Base-by-base conservation (phyloP, 2,888 invertebrate species). In the Caenorhabditis sp. region DNA sequence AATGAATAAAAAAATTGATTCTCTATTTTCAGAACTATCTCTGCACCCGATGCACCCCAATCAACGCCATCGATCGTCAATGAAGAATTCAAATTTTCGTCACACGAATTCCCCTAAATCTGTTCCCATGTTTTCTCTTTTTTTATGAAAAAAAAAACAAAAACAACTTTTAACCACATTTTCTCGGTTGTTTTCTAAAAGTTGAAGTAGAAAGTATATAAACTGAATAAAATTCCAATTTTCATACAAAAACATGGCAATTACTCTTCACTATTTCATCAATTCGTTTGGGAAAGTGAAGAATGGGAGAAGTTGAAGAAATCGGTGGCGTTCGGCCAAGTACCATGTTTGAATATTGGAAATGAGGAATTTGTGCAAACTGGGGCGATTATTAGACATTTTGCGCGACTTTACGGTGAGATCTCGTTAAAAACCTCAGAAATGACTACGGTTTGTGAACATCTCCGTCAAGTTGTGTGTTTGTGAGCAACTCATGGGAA, bases 341-440 rank as follows among this genome's bases (percentile, higher is more conserved):
- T 72, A 23, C 71, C 71, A 27, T 67, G 63, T 17, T 43, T 72
- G 12, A 64, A 64, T 38, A 43, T 67, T 10, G 61, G 62, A 5
- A 67, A 65, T 23, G 25, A 64, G 20, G 58, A 60, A 36, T 5
- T 58, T 17, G 67, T 54, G 0, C 71, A 72, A 26, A 67, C 71
- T 17, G 71, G 71, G 14, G 53, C 71, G 14, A 72, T 72, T 20
- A 72, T 72, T 59, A 43, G 71, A 17, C 61, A 72, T 53, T 53
- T 72, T 63, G 71, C 43, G 0, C 54, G 67, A 26, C 25, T 36
- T 10, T 12, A 71, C 54, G 50, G 67, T 59, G 17, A 43, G 43
- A 10, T 31, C n/a, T n/a, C n/a, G n/a, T n/a, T n/a, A n/a, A n/a
- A n/a, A n/a, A n/a, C n/a, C n/a, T n/a, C n/a, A n/a, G n/a, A n/a